A percentile compares a stretch with the other conserved stretches of the same genome.
Conservation (phyloP, 2,113 vertebrate species). For the Ictalurus furcatus region DNA sequence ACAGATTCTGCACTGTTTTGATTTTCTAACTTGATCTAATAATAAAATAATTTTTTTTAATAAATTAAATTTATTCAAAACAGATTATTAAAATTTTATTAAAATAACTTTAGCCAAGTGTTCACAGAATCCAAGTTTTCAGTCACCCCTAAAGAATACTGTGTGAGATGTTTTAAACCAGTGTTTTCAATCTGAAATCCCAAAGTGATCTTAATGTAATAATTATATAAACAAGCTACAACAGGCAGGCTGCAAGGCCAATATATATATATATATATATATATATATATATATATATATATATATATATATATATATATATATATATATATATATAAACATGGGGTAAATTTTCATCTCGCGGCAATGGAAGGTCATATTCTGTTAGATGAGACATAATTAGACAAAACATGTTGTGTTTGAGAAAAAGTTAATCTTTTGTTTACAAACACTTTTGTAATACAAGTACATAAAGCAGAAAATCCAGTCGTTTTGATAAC, state of each 20-base stretch:
- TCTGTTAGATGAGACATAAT: background rate
- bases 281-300: too few species aligned
- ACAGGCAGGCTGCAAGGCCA: background rate
- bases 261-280: background rate
- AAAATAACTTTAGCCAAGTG: background rate
- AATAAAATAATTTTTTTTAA: background rate
- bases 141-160: background rate
- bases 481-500: background rate
- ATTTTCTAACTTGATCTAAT: background rate
- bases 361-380: background rate
- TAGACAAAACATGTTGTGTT: background rate
- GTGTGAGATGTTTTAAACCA: background rate
- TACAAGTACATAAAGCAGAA: background rate
- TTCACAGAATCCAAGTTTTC: background rate
- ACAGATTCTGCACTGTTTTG: background rate
- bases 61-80: too few species aligned
- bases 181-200: background rate
- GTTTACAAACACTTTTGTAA: conserved; percentile 11
- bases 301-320: too few species aligned
- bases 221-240: background rate
- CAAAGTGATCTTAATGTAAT: background rate
- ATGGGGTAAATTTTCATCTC: background rate
- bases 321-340: background rate
- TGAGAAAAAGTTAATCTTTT: background rate
- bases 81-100: background rate